These are phyloP conservation scores for Cliona cf. orientalis DNA, from an alignment of 37 sponge, comb jelly and placozoan species.

Conservation along the genomic window DNA sequence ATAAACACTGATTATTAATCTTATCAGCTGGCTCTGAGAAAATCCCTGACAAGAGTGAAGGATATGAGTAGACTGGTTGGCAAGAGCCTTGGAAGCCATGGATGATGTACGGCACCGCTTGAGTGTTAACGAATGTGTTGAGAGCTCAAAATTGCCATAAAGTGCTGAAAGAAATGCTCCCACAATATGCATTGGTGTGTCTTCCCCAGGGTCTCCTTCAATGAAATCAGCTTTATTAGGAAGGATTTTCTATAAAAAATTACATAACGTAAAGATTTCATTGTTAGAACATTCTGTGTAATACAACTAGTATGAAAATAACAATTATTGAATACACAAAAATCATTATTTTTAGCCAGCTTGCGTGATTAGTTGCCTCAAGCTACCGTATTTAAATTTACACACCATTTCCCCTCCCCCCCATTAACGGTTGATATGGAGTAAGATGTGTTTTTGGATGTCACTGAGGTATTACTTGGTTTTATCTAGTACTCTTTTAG, in stretches of 20 bases:
- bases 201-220: not conserved
- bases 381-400: too few species aligned
- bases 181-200: constrained; percentile 58
- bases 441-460: too few species aligned
- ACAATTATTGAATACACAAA: too few species aligned
- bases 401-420: too few species aligned
- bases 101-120: constrained; percentile 12
- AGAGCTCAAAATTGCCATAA: constrained; percentile 37
- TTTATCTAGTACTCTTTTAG: too few species aligned
- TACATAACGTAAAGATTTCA: too few species aligned
- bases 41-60: constrained; percentile 41
- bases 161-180: constrained; percentile 52
- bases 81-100: not conserved
- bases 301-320: too few species aligned
- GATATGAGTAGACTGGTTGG: constrained; percentile 51
- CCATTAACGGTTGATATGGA: too few species aligned
- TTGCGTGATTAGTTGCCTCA: too few species aligned
- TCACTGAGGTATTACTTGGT: too few species aligned
- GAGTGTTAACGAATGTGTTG: constrained; percentile 18
- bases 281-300: too few species aligned
- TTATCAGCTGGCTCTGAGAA: constrained; percentile 43
- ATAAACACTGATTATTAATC: constrained; percentile 60
- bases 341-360: too few species aligned
- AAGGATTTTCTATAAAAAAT: constrained; percentile 6
- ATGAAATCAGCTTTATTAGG: not conserved